Conservation (phyloP, 2,888 invertebrate species). For the Aquatica leii region DNA sequence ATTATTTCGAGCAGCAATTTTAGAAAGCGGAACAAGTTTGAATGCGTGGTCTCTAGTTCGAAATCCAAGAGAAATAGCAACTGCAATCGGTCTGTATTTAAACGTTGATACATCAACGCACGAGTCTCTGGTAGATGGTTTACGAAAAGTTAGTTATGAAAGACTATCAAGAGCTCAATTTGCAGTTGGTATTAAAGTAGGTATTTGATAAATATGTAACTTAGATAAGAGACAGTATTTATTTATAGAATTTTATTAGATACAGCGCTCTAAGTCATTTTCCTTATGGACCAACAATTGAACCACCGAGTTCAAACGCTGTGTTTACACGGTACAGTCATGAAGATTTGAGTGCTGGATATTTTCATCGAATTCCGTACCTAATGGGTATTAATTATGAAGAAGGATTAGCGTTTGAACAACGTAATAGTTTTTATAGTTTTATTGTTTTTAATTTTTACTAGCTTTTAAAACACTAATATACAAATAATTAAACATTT, state of each 20-base stretch:
- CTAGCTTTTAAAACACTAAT: too few species aligned
- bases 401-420: background rate
- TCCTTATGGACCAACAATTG: constrained; percentile 50
- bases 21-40: constrained; percentile 53
- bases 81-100: constrained; percentile 45
- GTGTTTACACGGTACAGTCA: constrained; percentile 46
- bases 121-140: constrained; percentile 43
- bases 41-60: constrained; percentile 54
- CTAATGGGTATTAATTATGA: constrained; percentile 43
- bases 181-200: background rate
- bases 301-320: constrained; percentile 50
- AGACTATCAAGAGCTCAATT: constrained; percentile 30
- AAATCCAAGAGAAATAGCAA: constrained; percentile 46
- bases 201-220: constrained; percentile 7
- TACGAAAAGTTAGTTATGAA: constrained; percentile 44
- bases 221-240: too few species aligned
- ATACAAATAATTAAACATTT: too few species aligned
- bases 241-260: constrained; percentile 10
- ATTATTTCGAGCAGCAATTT: constrained; percentile 52
- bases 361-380: constrained; percentile 39
- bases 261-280: constrained; percentile 39
- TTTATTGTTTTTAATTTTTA: too few species aligned
- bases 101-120: constrained; percentile 40
- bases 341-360: constrained; percentile 36
- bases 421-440: background rate